phyloP scores from a whole-genome alignment of 2,797 vertebrate species.

The Rhabdophis nuchalis region DNA sequence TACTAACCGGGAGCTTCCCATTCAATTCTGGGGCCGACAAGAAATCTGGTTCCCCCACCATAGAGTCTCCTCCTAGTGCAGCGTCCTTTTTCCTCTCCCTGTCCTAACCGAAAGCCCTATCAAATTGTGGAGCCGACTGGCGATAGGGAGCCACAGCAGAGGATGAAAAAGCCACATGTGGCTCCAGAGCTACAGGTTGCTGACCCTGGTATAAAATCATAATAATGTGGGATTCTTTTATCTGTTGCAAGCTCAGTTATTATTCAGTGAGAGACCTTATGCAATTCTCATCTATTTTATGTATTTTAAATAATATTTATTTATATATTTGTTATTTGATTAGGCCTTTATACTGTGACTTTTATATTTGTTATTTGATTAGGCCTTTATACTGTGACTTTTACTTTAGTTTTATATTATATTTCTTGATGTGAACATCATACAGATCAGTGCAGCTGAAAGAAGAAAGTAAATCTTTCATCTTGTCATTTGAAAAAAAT shows the following conservation, averaged over 20 bases:
- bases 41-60: no score
- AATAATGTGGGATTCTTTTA: not conserved
- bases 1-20: no score
- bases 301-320: not conserved
- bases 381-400: not conserved
- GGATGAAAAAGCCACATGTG: no score
- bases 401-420: conserved; percentile 8
- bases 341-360: not conserved
- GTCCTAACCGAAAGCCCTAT: no score
- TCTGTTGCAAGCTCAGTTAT: not conserved
- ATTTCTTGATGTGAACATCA: not conserved
- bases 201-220: not conserved
- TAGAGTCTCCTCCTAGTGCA: no score
- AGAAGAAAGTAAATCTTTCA: not conserved
- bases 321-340: not conserved
- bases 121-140: no score
- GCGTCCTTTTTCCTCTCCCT: no score
- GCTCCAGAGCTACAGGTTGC: no score
- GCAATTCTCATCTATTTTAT: conserved; percentile 23
- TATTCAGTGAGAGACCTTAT: not conserved
- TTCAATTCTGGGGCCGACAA: no score
- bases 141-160: no score
- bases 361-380: conserved; percentile 4
- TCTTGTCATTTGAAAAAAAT: not conserved
- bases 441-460: not conserved